Base-by-base conservation (phyloP, 2,797 vertebrate species). In the Brachyalestes nurse region DNA sequence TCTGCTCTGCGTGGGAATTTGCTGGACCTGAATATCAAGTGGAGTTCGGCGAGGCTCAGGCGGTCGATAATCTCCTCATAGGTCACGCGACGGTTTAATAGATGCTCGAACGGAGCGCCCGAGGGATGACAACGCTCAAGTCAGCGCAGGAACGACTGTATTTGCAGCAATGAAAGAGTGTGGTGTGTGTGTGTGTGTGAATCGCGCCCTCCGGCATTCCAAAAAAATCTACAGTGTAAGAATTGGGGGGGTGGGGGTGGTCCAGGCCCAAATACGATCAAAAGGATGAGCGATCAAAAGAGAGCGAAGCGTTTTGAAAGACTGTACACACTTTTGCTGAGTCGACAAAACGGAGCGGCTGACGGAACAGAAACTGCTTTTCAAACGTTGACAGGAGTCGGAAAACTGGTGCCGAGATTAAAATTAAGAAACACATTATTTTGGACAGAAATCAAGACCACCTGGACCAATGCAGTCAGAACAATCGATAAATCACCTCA, bases 11-110 rank as follows among this genome's bases (percentile, higher is more conserved):
- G 73, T 0, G 8, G 12, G 17, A 66, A 51, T 4, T 38, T 69
- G 21, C 67, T 72, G 57, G 73, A 42, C 66, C 58, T 49, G 75
- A 78, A 78, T 78, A 45, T 40, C 71, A 69, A 78, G 34, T 23
- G 69, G 49, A 14, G 53, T 80, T 28, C 64, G 23, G 75, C 73
- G 69, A 13, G 13, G 40, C 42, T 67, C 12, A 21, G 19, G 5
- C 12, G 38, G 40, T 47, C 65, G 47, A 47, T 67, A 67, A 67
- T 67, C 65, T 67, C 65, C 65, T n/a, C 5, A 13, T 45, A 40
- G 40, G 47, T 67, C 65, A 23, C 9, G 19, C 8, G 40, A 67
- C 40, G 14, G 19, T 67, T 10, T 67, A 67, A 67, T 67, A 67
- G 64, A 10, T 4, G 4, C n/a, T 66, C 64, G 38, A 66, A 42